Percentiles rank a stretch among this genome's conserved stretches.
Evolutionary conservation across 2,888 invertebrate genomes (phyloP).

Genomic region (Flexamia atlantica): DNA sequence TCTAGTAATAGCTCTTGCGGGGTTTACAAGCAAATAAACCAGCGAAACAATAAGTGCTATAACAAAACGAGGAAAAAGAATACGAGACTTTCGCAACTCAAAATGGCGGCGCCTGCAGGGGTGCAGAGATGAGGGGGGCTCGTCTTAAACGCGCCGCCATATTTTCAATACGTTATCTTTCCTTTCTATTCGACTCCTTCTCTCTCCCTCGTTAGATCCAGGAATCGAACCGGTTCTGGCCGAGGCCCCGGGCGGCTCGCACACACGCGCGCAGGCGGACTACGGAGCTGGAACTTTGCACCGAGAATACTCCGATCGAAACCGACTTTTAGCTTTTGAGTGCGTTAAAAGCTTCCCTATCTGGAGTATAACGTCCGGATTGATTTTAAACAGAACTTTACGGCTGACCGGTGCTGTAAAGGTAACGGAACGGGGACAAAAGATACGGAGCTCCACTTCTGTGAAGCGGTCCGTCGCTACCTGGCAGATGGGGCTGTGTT

Average conservation of each 20-base stretch:
- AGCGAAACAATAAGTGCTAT: conserved; percentile 43
- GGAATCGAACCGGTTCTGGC: conserved; percentile 58
- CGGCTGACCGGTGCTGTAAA: conserved; percentile 24
- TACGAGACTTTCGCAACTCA: conserved; percentile 55
- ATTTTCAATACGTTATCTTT: conserved; percentile 63
- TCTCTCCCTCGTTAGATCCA: conserved; percentile 58
- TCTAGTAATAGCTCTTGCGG: conserved; percentile 36
- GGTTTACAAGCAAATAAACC: conserved; percentile 38
- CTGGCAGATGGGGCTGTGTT: conserved; percentile 34
- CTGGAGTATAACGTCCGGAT: not conserved
- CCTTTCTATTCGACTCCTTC: conserved; percentile 60
- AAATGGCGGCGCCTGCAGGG: conserved; percentile 55
- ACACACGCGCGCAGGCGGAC: conserved; percentile 44
- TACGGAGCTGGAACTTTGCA: not conserved
- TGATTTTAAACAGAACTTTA: not conserved
- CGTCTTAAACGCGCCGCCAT: conserved; percentile 61
- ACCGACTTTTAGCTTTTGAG: too few species aligned
- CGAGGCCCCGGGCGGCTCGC: conserved; percentile 50
- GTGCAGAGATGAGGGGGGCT: conserved; percentile 55
- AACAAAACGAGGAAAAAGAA: conserved; percentile 37
- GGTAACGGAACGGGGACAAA: conserved; percentile 59
- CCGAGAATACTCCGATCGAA: not conserved
- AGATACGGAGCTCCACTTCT: conserved; percentile 26
- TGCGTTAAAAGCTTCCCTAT: not conserved
- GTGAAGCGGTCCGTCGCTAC: conserved; percentile 15